Evolutionary conservation across 2,113 vertebrate species (phyloP).

Genomic region (Oryzias celebensis): DNA sequence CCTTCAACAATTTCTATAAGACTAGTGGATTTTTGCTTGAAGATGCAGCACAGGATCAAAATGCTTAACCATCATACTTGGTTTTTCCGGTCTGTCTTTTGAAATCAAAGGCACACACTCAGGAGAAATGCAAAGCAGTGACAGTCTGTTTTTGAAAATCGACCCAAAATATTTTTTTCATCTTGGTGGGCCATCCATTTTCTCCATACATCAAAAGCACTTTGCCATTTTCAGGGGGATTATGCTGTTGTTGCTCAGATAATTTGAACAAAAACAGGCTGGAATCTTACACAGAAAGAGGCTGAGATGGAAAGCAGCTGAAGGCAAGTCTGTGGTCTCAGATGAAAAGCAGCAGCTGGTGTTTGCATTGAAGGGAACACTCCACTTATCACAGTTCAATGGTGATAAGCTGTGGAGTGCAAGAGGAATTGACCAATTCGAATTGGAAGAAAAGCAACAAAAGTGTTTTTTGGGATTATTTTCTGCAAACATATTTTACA

Average conservation of each 20-base stretch:
- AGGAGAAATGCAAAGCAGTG: too few relatives aligned
- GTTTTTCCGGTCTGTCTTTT: too few relatives aligned
- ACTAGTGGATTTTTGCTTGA: background rate
- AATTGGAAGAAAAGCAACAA: constrained; percentile 3
- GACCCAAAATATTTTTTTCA: background rate
- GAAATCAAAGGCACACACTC: too few relatives aligned
- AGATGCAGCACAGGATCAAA: background rate
- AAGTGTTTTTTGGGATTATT: background rate
- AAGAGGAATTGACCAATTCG: constrained; percentile 5
- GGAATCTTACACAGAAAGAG: background rate
- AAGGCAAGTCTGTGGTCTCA: constrained; percentile 10
- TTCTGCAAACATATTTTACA: background rate
- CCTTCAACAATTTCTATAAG: background rate
- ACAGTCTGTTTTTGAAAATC: background rate
- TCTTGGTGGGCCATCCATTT: background rate
- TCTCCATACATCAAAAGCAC: background rate
- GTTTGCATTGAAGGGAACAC: constrained; percentile 7
- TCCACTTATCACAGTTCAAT: constrained; percentile 24
- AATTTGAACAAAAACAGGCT: constrained; percentile 3
- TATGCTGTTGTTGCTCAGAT: constrained; percentile 3
- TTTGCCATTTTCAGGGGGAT: constrained; percentile 2
- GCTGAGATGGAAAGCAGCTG: background rate
- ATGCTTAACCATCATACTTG: background rate
- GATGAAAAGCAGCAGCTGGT: constrained; percentile 19
- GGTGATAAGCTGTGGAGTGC: constrained; percentile 7